Evolutionary conservation across 2,888 invertebrate genomes (phyloP), one percentile per base, ranked within the genome.

Genomic region (Tinea semifulvella): DNA sequence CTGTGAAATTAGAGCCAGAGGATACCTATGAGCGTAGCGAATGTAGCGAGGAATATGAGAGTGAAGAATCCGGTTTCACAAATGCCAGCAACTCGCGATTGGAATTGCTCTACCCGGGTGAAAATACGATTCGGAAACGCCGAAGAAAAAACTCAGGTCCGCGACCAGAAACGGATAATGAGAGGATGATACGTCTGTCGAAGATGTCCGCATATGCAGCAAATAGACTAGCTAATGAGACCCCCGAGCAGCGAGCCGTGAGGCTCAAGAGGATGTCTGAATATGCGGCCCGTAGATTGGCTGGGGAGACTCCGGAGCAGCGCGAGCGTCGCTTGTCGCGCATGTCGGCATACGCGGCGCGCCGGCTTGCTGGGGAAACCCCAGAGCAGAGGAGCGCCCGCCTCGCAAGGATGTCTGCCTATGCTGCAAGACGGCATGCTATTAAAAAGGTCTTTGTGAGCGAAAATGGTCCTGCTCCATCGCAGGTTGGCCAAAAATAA

Each of bases 121-220:
- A 11, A 3, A 11, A 4, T 6, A 31, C 31, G 31, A 13, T 14
- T 31, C 31, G 38, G 18, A 16, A 18, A 38, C 52, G 55, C 25
- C 38, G 7, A 11, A 59, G 63, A 13, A 58, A 63, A 14, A 61
- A 53, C 47, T 56, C 54, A 11, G 60, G 65, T 0, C 54, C 49
- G 3, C 51, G 53, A n/a, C n/a, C 51, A 27, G 80, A 80, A 54
- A 61, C 70, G 0, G 52, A 69, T 5, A 63, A 67, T 40, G 71
- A 75, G 47, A 62, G 79, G 49, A 61, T 69, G 1, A 50, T 56
- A 28, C 64, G 79, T 4, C 54, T 79, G 14, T 68, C 76, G 2
- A 74, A 69, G 52, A 79, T 79, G 77, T 77, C 77, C 1, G 75
- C 76, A 2, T 79, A 79, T 47, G 73, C 77, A n/a, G 75, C 77